Base-by-base conservation (phyloP, 2,113 vertebrate species). In the Antennarius striatus region DNA sequence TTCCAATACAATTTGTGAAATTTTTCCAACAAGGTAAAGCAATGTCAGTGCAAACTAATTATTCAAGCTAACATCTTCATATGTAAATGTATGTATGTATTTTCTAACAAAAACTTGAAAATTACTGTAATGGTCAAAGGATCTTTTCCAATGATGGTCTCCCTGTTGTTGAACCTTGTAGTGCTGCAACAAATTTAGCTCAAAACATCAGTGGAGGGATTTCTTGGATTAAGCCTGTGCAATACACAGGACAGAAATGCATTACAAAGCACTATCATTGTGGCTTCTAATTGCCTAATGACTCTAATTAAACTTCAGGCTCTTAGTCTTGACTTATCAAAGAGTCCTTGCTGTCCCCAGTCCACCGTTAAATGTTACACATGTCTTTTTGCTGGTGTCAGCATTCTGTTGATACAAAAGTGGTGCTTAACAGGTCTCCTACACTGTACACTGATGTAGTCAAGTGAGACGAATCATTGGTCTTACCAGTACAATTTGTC, bases 241-340 rank as follows among this genome's bases (percentile, higher is more conserved):
- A 90, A 91, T 85, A 84, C 86, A 88, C 82, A 84, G 80, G 90
- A 85, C 85, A 85, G 76, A 86, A 82, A 85, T 81, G 81, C 89
- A 75, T 79, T 89, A 83, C 86, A 88, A 87, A 88, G 80, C 80
- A 79, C 77, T 89, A 75, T 73, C 67, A 10, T 55, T 43, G 54
- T 15, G 65, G 49, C 68, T 84, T 43, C 77, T 91, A 90, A 92
- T 91, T 90, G 86, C 87, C 73, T 74, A 81, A 85, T 86, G 87
- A 86, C 86, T 90, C 91, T 90, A 91, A 92, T 93, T 90, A 93
- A 89, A 91, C 79, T 75, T 79, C 82, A 84, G 74, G 63, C 83
- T 84, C 84, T 89, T 88, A 79, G 81, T 90, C 84, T 81, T 88
- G 81, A 91, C 82, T 83, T 82, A 88, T 89, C 79, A 51, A 74